Percentiles rank a stretch among this genome's conserved stretches.
phyloP scores from a whole-genome alignment of 2,888 invertebrate species.

The Oxytorus armatus region DNA sequence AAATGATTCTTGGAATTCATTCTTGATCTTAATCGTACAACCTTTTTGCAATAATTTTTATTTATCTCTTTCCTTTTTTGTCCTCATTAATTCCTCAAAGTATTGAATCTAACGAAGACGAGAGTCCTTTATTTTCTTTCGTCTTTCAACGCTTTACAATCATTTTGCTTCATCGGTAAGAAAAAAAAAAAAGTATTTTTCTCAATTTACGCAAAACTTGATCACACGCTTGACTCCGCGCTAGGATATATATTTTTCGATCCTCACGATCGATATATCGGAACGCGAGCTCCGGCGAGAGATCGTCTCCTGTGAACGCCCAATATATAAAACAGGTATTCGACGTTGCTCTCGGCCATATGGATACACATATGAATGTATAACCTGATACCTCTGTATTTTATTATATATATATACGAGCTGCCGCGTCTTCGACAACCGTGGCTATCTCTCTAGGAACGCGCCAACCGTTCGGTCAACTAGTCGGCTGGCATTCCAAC shows the following conservation, averaged over 20 bases:
- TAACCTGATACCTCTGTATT: not conserved
- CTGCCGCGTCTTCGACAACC: slow-evolving; percentile 69
- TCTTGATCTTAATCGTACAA: slow-evolving; percentile 1
- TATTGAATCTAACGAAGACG: not conserved
- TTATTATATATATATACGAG: not conserved
- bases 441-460: slow-evolving; percentile 68
- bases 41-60: too few relatives aligned
- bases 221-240: slow-evolving; percentile 31
- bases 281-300: slow-evolving; percentile 21
- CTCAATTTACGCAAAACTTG: slow-evolving; percentile 17
- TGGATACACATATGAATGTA: slow-evolving; percentile 3
- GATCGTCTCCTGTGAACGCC: slow-evolving; percentile 39
- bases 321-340: slow-evolving; percentile 55
- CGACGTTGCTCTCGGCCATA: slow-evolving; percentile 31
- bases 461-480: slow-evolving; percentile 72
- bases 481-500: slow-evolving; percentile 78
- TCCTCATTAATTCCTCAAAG: slow-evolving; percentile 2
- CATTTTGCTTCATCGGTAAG: not conserved
- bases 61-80: too few relatives aligned
- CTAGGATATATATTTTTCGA: slow-evolving; percentile 25
- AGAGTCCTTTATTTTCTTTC: not conserved
- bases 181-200: not conserved
- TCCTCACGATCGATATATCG: slow-evolving; percentile 25
- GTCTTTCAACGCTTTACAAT: not conserved
- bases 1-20: slow-evolving; percentile 44